Evolutionary conservation across 30 jellyfish, hydroid and myxozoan species (phyloP).

Genomic region (Euphysa ruthae): DNA sequence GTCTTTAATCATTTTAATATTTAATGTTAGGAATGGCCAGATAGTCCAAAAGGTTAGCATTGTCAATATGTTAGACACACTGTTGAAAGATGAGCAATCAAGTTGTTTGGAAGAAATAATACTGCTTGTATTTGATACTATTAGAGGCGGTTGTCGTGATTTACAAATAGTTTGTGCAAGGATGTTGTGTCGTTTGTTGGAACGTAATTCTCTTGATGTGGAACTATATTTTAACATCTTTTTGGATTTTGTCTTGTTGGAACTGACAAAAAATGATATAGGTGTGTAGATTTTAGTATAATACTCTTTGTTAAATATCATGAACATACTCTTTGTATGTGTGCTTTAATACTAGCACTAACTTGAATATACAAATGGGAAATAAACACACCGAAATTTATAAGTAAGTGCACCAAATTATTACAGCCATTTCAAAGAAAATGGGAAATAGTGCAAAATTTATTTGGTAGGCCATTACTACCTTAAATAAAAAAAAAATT

Average conservation of each 20-base stretch:
- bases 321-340: no score
- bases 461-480: no score
- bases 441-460: no score
- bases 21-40: slow-evolving; percentile 65
- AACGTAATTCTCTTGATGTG: slow-evolving; percentile 36
- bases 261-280: not conserved
- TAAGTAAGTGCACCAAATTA: no score
- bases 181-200: slow-evolving; percentile 42
- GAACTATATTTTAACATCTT: slow-evolving; percentile 15
- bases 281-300: no score
- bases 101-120: slow-evolving; percentile 26
- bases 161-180: slow-evolving; percentile 54
- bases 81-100: slow-evolving; percentile 27
- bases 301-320: no score
- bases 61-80: slow-evolving; percentile 31
- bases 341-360: no score
- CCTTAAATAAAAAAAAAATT: no score
- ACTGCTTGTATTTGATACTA: slow-evolving; percentile 17
- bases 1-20: no score
- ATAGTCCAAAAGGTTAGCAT: slow-evolving; percentile 74
- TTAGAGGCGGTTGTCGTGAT: slow-evolving; percentile 40
- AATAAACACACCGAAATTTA: no score
- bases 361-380: no score
- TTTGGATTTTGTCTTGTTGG: slow-evolving; percentile 1
- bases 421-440: no score